These are phyloP conservation scores for Acropora tenuis DNA, from an alignment of 64 coral and sea anemone genomes.

Conservation along the genomic window DNA sequence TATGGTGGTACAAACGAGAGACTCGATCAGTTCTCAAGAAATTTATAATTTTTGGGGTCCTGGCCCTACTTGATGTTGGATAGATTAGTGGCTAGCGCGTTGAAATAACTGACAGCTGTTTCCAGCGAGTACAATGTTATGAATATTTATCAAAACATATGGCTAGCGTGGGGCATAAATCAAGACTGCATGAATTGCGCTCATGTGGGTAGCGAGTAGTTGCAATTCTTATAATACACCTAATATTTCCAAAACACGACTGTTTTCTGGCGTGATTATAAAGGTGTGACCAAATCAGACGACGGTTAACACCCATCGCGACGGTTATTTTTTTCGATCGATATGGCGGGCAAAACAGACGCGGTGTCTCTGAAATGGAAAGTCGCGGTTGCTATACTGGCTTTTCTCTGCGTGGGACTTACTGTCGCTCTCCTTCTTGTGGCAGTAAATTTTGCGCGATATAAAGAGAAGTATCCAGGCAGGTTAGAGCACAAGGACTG, in stretches of 20 bases:
- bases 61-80: not conserved
- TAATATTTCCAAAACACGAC: not conserved
- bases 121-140: not conserved
- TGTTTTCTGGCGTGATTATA: not conserved
- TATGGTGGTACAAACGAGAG: too few species aligned
- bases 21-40: not conserved
- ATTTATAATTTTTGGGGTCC: not conserved
- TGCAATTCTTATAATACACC: not conserved
- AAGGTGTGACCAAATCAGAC: not conserved
- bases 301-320: not conserved
- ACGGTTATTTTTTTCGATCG: not conserved
- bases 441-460: slow-evolving; percentile 15
- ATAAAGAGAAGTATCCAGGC: slow-evolving; percentile 20
- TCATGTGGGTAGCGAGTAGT: not conserved
- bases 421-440: slow-evolving; percentile 65
- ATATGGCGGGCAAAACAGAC: not conserved
- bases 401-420: slow-evolving; percentile 46
- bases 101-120: slow-evolving; percentile 21
- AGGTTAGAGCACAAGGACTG: not conserved
- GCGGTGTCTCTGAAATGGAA: slow-evolving; percentile 50
- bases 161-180: not conserved
- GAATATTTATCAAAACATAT: slow-evolving; percentile 19
- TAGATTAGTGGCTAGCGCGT: not conserved
- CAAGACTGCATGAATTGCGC: too few species aligned
- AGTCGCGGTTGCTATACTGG: slow-evolving; percentile 26